Evolutionary conservation across 2,888 invertebrate species (phyloP).

Genomic region (Andrena chrysosceles): DNA sequence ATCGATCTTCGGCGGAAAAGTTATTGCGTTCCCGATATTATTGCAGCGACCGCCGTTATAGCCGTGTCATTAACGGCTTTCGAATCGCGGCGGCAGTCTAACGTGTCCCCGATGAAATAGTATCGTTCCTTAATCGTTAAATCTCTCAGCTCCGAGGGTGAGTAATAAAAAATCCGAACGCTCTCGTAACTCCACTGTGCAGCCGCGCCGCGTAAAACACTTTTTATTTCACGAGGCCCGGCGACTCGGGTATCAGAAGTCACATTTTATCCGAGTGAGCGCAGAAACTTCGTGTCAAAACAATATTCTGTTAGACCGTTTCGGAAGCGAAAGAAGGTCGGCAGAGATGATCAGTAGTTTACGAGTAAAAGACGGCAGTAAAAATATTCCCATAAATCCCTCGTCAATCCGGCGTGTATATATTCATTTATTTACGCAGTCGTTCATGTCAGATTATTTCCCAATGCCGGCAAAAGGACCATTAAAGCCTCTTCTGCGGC

Average conservation of each 20-base stretch:
- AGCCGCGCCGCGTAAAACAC: neutral
- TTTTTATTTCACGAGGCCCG: neutral
- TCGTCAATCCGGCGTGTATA: slow-evolving; percentile 3
- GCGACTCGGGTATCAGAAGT: neutral
- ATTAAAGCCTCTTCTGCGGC: neutral
- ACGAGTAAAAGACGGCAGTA: neutral
- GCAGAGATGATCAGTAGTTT: neutral
- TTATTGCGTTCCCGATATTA: slow-evolving; percentile 49
- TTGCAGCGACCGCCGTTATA: slow-evolving; percentile 25
- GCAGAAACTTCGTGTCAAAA: neutral
- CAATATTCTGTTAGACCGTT: neutral
- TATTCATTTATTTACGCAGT: slow-evolving; percentile 12
- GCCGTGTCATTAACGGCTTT: slow-evolving; percentile 32
- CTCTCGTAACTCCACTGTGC: neutral
- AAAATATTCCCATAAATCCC: neutral
- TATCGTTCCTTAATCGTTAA: slow-evolving; percentile 14
- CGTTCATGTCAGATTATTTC: slow-evolving; percentile 22
- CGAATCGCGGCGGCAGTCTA: slow-evolving; percentile 21
- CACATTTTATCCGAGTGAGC: neutral
- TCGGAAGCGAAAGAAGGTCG: neutral
- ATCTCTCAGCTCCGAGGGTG: slow-evolving; percentile 6
- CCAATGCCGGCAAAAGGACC: slow-evolving; percentile 11
- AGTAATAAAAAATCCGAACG: neutral
- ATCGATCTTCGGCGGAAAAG: slow-evolving; percentile 58
- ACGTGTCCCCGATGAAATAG: slow-evolving; percentile 19